Evolutionary conservation across 2,797 vertebrate species (phyloP), one percentile per base, ranked within the genome.

Genomic region (Paratrypauchen microcephalus): DNA sequence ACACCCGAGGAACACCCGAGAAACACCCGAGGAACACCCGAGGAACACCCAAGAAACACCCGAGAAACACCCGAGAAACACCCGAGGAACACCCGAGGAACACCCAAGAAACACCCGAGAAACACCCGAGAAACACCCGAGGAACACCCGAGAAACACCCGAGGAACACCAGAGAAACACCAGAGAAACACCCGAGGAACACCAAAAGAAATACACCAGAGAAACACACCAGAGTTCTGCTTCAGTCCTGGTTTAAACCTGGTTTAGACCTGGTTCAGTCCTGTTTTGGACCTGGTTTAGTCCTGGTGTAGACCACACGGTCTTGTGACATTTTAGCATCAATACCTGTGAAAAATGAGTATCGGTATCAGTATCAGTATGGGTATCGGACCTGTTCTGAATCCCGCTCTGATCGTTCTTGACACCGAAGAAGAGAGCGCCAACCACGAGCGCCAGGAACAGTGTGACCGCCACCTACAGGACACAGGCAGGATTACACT

Each of bases 381-480:
- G 5, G 2, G 47, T 5, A 6, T 12, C 50, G 5, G 6, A 93
- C 93, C 93, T 90, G 91, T 94, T 94, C 74, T 94, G 93, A 0
- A 90, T 75, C 4, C 93, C 93, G 21, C 82, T 91, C 0, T 60
- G 50, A 58, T 91, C 61, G 0, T 74, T 5, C 11, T 88, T 0
- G 1, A 91, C 85, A 0, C 70, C 54, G 15, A 90, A 94, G 87
- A 94, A 94, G 61, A 94, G 91, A 5, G 82, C 91, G n/a, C 93
- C 92, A 0, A 92, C 88, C 0, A 94, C 45, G 72, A 94, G 67
- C 60, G 93, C 92, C 56, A 94, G 85, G 55, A 94, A 88, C 11
- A 87, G 0, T 0, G 89, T 93, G 0, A 94, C 91, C 0, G 54
- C 86, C 0, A 93, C 3, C 93, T 94, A 6, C 5, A 72, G 16